These are phyloP conservation scores for Clarias fuscus DNA, from an alignment of 2,797 vertebrate species.

Conservation along the genomic window DNA sequence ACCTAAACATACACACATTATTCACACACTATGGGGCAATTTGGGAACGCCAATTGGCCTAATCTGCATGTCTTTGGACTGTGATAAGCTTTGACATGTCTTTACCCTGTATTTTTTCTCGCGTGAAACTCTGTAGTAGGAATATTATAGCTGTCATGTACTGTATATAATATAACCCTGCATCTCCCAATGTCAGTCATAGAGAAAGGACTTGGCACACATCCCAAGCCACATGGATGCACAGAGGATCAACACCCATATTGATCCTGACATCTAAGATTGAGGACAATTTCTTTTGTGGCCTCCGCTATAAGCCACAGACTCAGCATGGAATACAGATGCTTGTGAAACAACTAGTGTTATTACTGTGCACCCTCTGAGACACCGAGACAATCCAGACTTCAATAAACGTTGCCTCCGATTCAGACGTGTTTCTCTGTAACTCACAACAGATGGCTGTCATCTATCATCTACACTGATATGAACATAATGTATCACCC, in stretches of 20 bases:
- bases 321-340: neutral
- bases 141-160: neutral
- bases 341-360: neutral
- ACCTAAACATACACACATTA: too few species aligned
- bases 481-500: constrained; percentile 18
- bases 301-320: constrained; percentile 10
- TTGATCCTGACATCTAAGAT: constrained; percentile 16
- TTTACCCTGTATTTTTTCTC: neutral
- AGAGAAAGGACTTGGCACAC: neutral
- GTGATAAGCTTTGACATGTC: too few species aligned
- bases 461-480: constrained; percentile 8
- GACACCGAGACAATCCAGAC: neutral
- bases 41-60: too few species aligned
- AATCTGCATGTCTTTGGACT: too few species aligned
- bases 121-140: neutral
- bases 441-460: constrained; percentile 21
- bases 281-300: neutral
- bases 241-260: neutral
- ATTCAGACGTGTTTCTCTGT: neutral
- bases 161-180: neutral
- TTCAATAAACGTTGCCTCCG: constrained; percentile 19
- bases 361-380: neutral
- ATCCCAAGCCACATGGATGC: neutral
- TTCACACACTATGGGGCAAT: too few species aligned
- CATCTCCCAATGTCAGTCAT: neutral